Base-by-base conservation (phyloP, 1,140 invertebrate genomes). In the Solen grandis region DNA sequence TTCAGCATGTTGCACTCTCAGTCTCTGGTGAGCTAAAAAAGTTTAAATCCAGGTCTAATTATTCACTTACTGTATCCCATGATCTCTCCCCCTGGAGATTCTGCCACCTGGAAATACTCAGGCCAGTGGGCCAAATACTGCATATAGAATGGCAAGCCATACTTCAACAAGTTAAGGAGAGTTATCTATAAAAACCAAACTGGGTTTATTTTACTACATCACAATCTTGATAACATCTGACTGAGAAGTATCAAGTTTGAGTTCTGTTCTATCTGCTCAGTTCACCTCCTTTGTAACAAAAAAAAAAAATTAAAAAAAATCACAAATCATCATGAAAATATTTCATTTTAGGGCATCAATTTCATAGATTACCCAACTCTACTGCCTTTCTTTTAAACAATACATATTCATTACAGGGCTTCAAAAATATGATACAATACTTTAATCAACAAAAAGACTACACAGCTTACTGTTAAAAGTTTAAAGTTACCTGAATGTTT, bases 41-140 rank as follows among this genome's bases (percentile, higher is more conserved):
- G n/a, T n/a, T n/a, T n/a, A n/a, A n/a, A n/a, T n/a, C n/a, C n/a
- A n/a, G n/a, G n/a, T n/a, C n/a, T n/a, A n/a, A n/a, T n/a, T n/a
- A n/a, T n/a, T n/a, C n/a, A 95, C 95, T 96, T 95, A 99, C 97
- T 99, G 89, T 99, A 99, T 83, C 98, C 98, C 97, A 99, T 99
- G 55, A 99, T 97, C 93, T 98, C 96, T 4, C 97, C 98, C 92
- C 95, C 96, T 19, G 97, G 96, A 50, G 97, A 97, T 94, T 99
- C 97, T 25, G 97, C 96, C 35, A 99, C 96, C 94, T 98, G 97
- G 92, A 99, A 99, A 93, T 99, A 99, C 93, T 99, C 98, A n/a
- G 98, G 98, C 98, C 98, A 99, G 91, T 98, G 97, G 5, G 97
- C 97, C 86, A 99, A 93, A 93, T 99, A 99, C 90, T 98, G 97